phyloP scores from a whole-genome alignment of 1,140 invertebrate genomes.

The Camponotus pennsylvanicus region DNA sequence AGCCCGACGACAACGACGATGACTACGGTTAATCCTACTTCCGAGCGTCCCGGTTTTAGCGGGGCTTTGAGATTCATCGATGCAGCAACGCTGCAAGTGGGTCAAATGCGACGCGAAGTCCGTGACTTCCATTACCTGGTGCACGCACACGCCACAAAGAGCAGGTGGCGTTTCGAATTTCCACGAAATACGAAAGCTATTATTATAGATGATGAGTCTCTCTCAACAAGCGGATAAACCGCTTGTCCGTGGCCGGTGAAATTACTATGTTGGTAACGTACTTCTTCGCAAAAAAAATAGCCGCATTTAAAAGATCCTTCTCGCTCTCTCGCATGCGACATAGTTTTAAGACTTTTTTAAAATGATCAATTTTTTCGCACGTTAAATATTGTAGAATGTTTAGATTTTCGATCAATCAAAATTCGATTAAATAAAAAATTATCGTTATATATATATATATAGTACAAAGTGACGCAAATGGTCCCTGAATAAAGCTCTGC shows the following conservation, averaged over 20 bases:
- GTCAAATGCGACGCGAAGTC: slow-evolving; percentile 50
- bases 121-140: slow-evolving; percentile 33
- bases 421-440: slow-evolving; percentile 15
- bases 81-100: slow-evolving; percentile 30
- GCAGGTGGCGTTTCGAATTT: slow-evolving; percentile 39
- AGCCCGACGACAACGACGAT: slow-evolving; percentile 28
- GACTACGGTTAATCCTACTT: slow-evolving; percentile 60
- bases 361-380: not conserved
- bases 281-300: not conserved
- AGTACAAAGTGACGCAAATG: not conserved
- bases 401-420: not conserved
- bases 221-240: slow-evolving; percentile 4
- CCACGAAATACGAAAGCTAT: slow-evolving; percentile 22
- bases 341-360: not conserved
- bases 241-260: not conserved
- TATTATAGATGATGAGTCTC: slow-evolving; percentile 14
- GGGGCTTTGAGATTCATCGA: slow-evolving; percentile 25
- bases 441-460: not conserved
- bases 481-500: slow-evolving; percentile 31
- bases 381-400: not conserved
- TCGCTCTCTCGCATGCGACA: not conserved
- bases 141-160: not conserved
- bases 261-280: not conserved
- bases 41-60: slow-evolving; percentile 62
- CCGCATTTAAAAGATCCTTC: not conserved